Conservation (phyloP, 2,113 vertebrate species). For the Marcusenius ussheri region DNA sequence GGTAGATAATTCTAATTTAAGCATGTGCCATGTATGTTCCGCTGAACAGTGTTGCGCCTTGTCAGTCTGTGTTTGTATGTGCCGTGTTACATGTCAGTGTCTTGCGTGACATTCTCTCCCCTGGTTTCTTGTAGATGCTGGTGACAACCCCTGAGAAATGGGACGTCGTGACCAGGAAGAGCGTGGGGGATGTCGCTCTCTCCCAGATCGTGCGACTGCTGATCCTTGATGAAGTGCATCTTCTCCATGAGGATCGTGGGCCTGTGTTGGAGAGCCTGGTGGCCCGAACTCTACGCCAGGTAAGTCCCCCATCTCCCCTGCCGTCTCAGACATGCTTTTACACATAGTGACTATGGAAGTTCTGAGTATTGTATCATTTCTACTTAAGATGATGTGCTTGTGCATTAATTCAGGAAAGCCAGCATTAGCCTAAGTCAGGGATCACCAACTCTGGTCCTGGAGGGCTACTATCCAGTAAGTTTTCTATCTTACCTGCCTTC, state of each 20-base stretch:
- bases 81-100: neutral
- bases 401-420: neutral
- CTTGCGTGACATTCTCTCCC: neutral
- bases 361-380: neutral
- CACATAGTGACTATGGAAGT: neutral
- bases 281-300: conserved; percentile 90
- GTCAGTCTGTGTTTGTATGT: neutral
- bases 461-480: too few species aligned
- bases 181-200: conserved; percentile 89
- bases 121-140: conserved; percentile 71
- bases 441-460: too few species aligned
- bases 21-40: neutral
- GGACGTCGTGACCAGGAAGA: conserved; percentile 97
- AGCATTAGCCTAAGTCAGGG: neutral
- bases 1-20: neutral
- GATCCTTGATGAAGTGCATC: conserved; percentile 94
- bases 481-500: too few species aligned
- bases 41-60: neutral
- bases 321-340: neutral
- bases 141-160: conserved; percentile 98
- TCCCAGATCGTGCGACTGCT: conserved; percentile 89
- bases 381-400: neutral
- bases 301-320: conserved; percentile 40
- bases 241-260: conserved; percentile 92
- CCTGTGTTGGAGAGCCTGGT: conserved; percentile 97